These are phyloP conservation scores for Acanthosepion esculentum DNA, from an alignment of 2,888 invertebrate species.

Conservation along the genomic window DNA sequence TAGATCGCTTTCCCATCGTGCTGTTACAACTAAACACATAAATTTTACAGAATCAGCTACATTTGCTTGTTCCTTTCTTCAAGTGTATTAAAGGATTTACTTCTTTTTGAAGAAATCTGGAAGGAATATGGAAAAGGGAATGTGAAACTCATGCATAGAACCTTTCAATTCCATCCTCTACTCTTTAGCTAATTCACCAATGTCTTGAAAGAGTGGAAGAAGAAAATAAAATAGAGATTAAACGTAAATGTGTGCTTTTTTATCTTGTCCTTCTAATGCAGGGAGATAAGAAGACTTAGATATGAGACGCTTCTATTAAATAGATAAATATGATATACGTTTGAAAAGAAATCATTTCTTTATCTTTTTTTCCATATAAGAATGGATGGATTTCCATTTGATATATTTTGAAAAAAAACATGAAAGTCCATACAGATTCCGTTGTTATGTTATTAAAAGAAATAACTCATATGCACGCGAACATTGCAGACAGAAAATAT, in stretches of 20 bases:
- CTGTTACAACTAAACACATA: too few species aligned
- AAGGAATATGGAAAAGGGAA: too few species aligned
- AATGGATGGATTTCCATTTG: not conserved
- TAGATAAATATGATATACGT: not conserved
- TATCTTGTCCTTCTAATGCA: not conserved
- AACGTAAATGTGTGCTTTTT: not conserved
- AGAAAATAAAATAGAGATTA: not conserved
- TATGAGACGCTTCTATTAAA: not conserved
- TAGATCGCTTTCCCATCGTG: too few species aligned
- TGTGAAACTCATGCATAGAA: too few species aligned
- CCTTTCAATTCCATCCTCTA: too few species aligned
- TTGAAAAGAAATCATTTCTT: not conserved
- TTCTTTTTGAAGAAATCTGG: too few species aligned
- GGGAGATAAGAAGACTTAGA: not conserved
- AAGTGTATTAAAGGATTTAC: too few species aligned
- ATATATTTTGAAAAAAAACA: not conserved
- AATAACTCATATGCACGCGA: not conserved
- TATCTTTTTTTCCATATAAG: not conserved
- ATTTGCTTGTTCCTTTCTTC: too few species aligned
- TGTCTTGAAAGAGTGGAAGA: too few species aligned
- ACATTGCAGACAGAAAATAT: not conserved
- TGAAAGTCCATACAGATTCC: not conserved
- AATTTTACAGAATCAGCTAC: too few species aligned
- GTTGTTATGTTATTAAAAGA: conserved; percentile 14
- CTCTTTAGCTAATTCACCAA: too few species aligned